Evolutionary conservation across 2,113 vertebrate species (phyloP).

Genomic region (Lucifuga dentata): DNA sequence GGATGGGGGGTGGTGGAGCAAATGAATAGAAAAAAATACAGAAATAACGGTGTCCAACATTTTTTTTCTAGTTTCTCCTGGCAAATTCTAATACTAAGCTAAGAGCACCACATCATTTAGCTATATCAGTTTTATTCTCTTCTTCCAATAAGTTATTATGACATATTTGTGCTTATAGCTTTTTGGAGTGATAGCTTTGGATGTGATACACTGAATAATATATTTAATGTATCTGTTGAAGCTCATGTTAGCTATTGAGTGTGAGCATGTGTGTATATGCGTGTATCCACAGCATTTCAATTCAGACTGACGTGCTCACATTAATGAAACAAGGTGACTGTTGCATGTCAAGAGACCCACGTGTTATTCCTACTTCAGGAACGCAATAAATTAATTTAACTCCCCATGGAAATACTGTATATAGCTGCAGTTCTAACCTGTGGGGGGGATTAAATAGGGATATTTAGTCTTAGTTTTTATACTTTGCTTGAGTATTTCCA

Average conservation of each 20-base stretch:
- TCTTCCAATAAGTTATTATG: slow-evolving; percentile 56
- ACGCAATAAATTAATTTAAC: no score
- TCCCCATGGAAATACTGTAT: no score
- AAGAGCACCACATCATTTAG: slow-evolving; percentile 33
- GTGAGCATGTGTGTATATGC: slow-evolving; percentile 16
- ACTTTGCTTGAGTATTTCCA: no score
- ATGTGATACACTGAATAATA: slow-evolving; percentile 80
- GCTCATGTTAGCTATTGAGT: slow-evolving; percentile 52
- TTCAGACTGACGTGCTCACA: slow-evolving; percentile 17
- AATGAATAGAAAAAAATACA: not conserved
- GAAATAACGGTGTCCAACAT: not conserved
- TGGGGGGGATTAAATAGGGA: no score
- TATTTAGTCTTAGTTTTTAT: no score
- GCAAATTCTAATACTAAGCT: slow-evolving; percentile 1
- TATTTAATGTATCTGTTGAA: slow-evolving; percentile 77
- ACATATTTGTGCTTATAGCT: slow-evolving; percentile 75
- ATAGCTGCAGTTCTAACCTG: no score
- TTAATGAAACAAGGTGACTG: no score
- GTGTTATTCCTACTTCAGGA: no score
- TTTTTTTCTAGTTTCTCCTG: slow-evolving; percentile 18
- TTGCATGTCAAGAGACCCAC: no score
- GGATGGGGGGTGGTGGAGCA: not conserved
- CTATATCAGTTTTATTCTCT: slow-evolving; percentile 38
- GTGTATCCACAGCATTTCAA: slow-evolving; percentile 40
- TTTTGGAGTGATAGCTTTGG: slow-evolving; percentile 64